Evolutionary conservation across 2,888 invertebrate genomes (phyloP), one percentile per base, ranked within the genome.

Genomic region (Serripes groenlandicus): DNA sequence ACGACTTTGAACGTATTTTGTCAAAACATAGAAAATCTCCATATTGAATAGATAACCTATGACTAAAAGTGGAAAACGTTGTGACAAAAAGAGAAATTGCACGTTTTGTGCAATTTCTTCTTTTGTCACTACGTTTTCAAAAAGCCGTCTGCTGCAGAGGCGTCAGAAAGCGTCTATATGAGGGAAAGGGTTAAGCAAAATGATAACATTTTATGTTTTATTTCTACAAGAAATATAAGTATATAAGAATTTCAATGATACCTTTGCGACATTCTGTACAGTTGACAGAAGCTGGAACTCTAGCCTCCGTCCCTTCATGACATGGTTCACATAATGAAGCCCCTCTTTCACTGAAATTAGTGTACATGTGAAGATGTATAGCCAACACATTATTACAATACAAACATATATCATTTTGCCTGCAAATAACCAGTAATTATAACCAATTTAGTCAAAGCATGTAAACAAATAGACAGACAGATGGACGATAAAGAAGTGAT

Each of bases 241-340:
- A 11, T 7, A 42, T 42, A 42, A 11, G 15, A 15, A 42, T 42
- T 15, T 49, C 15, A 58, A 28, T 4, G 2, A 15, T 72, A 56
- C 82, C 82, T 35, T 54, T 35, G 34, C 37, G 34, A 69, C 83
- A 83, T 34, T 64, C 64, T 2, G 64, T 49, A 79, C 83, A 83
- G 21, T 28, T 60, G 23, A 60, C 49, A 21, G 78, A 54, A 9
- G 71, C 82, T 35, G 62, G 70, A 4, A 32, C 15, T 54, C 34
- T 69, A 23, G 52, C 37, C 56, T 75, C 75, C 21, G 62, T 30
- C 21, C 75, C 75, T 11, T 5, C n/a, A 7, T 32, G 35, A 37
- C 75, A 75, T 7, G 54, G 54, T 2, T 28, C 37, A 69, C 75
- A 75, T 9, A 35, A 21, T 11, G 21, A 21, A 26, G 75, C 75